These are phyloP conservation scores for Drosophila setosimentum DNA, from an alignment of 2,888 invertebrate species.

Conservation along the genomic window DNA sequence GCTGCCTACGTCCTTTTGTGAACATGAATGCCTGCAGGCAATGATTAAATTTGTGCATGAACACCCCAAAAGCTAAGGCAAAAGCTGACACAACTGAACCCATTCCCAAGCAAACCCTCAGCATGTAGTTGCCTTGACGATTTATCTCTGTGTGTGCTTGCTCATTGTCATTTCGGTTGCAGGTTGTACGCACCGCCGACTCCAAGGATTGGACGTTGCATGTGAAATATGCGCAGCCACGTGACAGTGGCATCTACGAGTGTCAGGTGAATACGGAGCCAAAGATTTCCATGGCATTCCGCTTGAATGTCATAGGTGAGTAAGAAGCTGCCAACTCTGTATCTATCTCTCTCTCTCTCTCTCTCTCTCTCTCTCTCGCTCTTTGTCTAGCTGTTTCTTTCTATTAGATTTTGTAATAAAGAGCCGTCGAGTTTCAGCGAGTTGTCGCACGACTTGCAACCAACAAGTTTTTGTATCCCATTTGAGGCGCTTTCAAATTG, in stretches of 20 bases:
- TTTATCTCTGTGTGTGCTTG: constrained; percentile 52
- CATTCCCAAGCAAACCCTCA: neutral
- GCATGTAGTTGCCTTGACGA: constrained; percentile 28
- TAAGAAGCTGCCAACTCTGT: constrained; percentile 30
- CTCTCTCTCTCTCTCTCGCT: neutral
- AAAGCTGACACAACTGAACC: neutral
- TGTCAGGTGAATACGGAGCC: constrained; percentile 91
- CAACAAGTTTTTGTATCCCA: constrained; percentile 31
- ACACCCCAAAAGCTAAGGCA: constrained; percentile 19
- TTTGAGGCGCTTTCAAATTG: constrained; percentile 59
- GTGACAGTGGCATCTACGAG: constrained; percentile 91
- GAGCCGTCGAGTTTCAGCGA: constrained; percentile 38
- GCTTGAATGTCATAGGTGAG: constrained; percentile 92
- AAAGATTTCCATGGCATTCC: constrained; percentile 94
- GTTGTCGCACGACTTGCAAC: constrained; percentile 57
- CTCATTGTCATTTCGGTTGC: constrained; percentile 49
- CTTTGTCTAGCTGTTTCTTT: neutral
- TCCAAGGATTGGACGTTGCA: constrained; percentile 96
- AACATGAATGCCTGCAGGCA: constrained; percentile 56
- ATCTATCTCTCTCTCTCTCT: too few relatives aligned
- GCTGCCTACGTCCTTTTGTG: neutral
- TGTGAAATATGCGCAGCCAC: constrained; percentile 93
- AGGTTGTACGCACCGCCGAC: constrained; percentile 87
- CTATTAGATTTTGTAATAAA: constrained; percentile 18
- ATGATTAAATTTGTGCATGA: constrained; percentile 76